Base-by-base conservation (phyloP, 2,113 vertebrate genomes). In the Takifugu flavidus region DNA sequence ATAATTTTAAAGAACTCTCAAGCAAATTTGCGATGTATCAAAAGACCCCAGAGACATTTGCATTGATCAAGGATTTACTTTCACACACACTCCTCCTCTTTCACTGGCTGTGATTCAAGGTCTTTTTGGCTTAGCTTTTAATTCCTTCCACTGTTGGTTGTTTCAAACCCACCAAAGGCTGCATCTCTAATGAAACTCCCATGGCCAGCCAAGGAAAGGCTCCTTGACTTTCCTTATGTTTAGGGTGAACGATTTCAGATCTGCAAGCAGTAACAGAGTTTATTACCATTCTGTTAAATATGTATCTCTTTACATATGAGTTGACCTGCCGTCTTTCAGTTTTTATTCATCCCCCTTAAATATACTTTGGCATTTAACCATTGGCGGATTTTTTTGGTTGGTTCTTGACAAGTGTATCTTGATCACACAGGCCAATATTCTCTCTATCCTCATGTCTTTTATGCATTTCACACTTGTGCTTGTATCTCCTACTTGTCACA, bases 21-120 rank as follows among this genome's bases (percentile, higher is more conserved):
- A 77, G 67, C 72, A 76, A 83, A 89, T 86, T 82, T 75, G 71
- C 72, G 59, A 74, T 73, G 80, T 83, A 81, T 82, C 46, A 54
- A 52, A 70, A 68, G 83, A 54, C 82, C 67, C 85, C 42, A 43
- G 84, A 83, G 86, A 85, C 76, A 67, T 78, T 82, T 78, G 79
- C 80, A 89, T 89, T 89, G 85, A 88, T 89, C 79, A 86, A 84
- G 86, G 82, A 83, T 86, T 89, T 89, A 87, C 77, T 88, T 89
- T 88, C 85, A 84, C 84, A 77, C 78, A 70, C 72, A 74, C 81
- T 80, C 72, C 61, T 54, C 71, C 81, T 78, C 77, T 82, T 82
- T 82, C 74, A 63, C 84, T 84, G 79, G 76, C 80, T 87, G 75
- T 81, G 82, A 86, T 90, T 88, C 85, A 89, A 89, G 87, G 88